Conservation (phyloP, 2,113 vertebrate species). For the Strix aluco region DNA sequence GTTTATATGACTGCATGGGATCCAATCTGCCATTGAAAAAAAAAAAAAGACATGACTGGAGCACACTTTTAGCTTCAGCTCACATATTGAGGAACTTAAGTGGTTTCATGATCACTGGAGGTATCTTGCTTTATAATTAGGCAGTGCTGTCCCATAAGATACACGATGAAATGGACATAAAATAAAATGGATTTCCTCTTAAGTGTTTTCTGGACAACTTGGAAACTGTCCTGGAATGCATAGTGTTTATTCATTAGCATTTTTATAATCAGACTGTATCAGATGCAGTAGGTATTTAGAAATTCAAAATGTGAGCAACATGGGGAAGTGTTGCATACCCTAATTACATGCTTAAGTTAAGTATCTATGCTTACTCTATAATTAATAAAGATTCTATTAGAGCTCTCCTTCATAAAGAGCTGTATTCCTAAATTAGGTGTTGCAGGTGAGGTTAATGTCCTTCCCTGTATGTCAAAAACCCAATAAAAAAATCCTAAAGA, state of each 20-base stretch:
- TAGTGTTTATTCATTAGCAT: not conserved
- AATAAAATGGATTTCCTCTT: not conserved
- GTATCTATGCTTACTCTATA: not conserved
- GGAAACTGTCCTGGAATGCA: not conserved
- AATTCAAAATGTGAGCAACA: not conserved
- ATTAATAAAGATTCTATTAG: not conserved
- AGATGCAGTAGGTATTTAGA: not conserved
- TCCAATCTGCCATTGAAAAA: not conserved
- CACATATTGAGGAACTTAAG: not conserved
- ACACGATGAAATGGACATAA: not conserved
- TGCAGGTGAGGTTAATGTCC: not conserved
- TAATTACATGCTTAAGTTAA: not conserved
- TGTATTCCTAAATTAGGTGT: not conserved
- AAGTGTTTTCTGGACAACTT: not conserved
- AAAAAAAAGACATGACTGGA: not conserved
- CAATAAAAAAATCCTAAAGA: not conserved
- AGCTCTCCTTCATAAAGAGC: not conserved
- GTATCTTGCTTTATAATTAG: not conserved
- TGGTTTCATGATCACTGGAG: not conserved
- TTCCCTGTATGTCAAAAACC: not conserved
- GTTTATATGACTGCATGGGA: not conserved
- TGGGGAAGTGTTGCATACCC: not conserved
- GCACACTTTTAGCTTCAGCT: not conserved
- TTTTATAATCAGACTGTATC: not conserved
- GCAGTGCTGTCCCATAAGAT: not conserved